These are phyloP conservation scores for Agrypnia vestita DNA, from an alignment of 1,140 invertebrate species.

Conservation along the genomic window DNA sequence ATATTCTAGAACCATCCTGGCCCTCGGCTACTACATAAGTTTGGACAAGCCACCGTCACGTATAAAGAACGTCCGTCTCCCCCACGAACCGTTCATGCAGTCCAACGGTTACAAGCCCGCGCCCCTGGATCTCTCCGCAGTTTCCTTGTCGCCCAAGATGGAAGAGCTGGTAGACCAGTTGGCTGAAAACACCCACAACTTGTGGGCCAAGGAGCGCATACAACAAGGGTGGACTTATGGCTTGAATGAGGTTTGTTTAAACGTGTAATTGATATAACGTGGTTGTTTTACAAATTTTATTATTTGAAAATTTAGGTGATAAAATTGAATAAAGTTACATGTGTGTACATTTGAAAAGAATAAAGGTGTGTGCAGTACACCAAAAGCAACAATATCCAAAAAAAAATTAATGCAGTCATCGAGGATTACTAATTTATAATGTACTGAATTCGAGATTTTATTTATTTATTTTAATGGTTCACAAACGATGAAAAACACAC, in stretches of 20 bases:
- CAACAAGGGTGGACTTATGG: conserved; percentile 99
- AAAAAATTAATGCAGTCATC: too few species aligned
- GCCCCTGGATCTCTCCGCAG: conserved; percentile 96
- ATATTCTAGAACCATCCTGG: conserved; percentile 88
- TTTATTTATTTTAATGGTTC: too few species aligned
- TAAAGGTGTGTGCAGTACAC: neutral
- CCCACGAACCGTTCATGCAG: conserved; percentile 94
- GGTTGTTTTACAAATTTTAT: neutral
- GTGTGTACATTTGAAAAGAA: neutral
- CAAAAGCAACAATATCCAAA: too few species aligned
- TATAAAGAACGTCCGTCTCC: conserved; percentile 93
- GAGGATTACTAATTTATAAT: too few species aligned
- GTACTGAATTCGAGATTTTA: too few species aligned
- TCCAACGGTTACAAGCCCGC: conserved; percentile 98
- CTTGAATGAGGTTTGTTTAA: conserved; percentile 84
- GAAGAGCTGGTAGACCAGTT: conserved; percentile 97
- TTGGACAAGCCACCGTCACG: conserved; percentile 96
- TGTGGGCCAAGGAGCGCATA: conserved; percentile 98
- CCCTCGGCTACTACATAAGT: conserved; percentile 97
- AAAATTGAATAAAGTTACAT: too few species aligned
- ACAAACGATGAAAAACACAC: too few species aligned
- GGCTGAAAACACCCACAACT: conserved; percentile 99
- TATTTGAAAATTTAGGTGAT: neutral
- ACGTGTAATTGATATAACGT: neutral
- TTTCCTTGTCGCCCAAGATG: conserved; percentile 91